Evolutionary conservation across 2,888 invertebrate genomes (phyloP).

Genomic region (Lithophane socia): DNA sequence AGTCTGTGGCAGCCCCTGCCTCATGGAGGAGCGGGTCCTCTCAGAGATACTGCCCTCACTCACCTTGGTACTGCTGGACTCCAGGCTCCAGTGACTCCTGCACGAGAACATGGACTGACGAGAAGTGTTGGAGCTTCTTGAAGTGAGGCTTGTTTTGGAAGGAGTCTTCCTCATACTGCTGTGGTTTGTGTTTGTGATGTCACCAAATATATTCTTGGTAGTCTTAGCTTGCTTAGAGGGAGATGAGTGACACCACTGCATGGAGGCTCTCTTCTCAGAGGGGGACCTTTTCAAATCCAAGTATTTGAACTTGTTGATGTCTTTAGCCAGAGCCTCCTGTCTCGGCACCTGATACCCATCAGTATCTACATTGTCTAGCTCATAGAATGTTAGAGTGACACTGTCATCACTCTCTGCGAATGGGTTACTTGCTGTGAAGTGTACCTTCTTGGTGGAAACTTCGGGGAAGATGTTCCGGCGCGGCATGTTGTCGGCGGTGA

Average conservation of each 20-base stretch:
- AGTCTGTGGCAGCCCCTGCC: slow-evolving; percentile 75
- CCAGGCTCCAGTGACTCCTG: slow-evolving; percentile 80
- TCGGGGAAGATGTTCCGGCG: slow-evolving; percentile 85
- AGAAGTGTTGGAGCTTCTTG: slow-evolving; percentile 80
- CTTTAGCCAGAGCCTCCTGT: slow-evolving; percentile 70
- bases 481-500: slow-evolving; percentile 86
- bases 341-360: slow-evolving; percentile 76
- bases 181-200: slow-evolving; percentile 83
- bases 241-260: slow-evolving; percentile 82
- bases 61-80: slow-evolving; percentile 73
- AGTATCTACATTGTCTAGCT: slow-evolving; percentile 80
- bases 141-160: slow-evolving; percentile 83
- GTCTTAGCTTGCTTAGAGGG: slow-evolving; percentile 85
- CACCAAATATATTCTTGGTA: slow-evolving; percentile 77
- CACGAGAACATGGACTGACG: slow-evolving; percentile 77
- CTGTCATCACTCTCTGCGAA: slow-evolving; percentile 89
- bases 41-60: slow-evolving; percentile 76
- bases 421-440: slow-evolving; percentile 86
- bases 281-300: slow-evolving; percentile 81
- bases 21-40: slow-evolving; percentile 74
- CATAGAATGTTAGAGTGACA: slow-evolving; percentile 87
- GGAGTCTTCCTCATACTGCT: slow-evolving; percentile 82
- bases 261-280: slow-evolving; percentile 81
- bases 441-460: slow-evolving; percentile 83
- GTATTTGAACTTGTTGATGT: slow-evolving; percentile 87